Evolutionary conservation across 1,140 invertebrate species (phyloP), one percentile per base, ranked within the genome.

Genomic region (Paracyclopina nana): DNA sequence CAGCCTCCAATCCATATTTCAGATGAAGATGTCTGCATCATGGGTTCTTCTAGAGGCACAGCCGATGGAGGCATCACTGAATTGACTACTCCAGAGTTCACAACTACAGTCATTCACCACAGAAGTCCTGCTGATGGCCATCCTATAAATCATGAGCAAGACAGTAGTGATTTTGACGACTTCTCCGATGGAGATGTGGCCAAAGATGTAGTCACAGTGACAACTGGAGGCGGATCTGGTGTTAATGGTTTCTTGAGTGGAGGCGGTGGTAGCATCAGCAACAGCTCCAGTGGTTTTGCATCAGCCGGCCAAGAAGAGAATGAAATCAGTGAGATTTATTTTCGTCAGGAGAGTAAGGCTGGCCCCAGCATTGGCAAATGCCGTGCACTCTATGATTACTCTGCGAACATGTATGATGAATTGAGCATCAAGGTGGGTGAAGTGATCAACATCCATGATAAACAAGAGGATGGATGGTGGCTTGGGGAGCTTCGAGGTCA

Each of bases 391-490:
- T 92, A 91, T 61, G 76, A 80, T 40, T 92, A 91, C 62, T 73
- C 78, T 54, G 83, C 85, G 8, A 82, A 82, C 60, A 68, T 88
- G 31, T 77, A 79, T 58, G 86, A 91, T 66, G 86, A 94, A 63
- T 71, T 94, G 16, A 80, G 77, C 41, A 69, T 91, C 41, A 73
- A 70, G 60, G 76, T 78, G 59, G 86, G 85, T 55, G 84, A 92
- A 61, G 67, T 85, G 9, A 82, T 92, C 56, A 79, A 78, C 53
- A 78, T 92, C 24, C 82, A 82, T 62, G 78, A 82, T 57, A 88
- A 90, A 60, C 82, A 88, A 61, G 76, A 80, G n/a, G 83, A 88
- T 60, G 85, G 84, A 5, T 92, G 86, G 86, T 92, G 87, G 86
- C 74, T 86, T 45, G 86, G 86, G 8, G 82, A 88, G 57, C 71